Conservation (phyloP, 53 echinoderm and acorn worm species). For the Paracentrotus lividus region DNA sequence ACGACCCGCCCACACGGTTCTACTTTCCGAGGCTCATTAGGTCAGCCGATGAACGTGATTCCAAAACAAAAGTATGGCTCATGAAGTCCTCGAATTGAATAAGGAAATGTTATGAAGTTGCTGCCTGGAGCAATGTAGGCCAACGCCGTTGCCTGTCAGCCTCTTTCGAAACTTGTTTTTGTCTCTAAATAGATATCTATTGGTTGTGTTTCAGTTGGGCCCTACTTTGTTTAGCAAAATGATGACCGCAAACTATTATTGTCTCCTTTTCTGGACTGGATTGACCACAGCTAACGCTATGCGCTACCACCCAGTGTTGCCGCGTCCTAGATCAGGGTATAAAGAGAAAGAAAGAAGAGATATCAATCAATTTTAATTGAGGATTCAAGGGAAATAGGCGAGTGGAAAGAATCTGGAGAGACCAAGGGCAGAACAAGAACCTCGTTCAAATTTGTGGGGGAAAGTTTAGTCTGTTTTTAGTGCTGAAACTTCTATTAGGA, state of each 20-base stretch:
- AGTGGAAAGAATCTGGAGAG: neutral
- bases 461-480: too few species aligned
- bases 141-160: slow-evolving; percentile 13
- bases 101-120: slow-evolving; percentile 32
- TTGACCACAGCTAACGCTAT: neutral
- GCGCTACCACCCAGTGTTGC: neutral
- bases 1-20: slow-evolving; percentile 3
- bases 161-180: neutral
- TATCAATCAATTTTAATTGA: slow-evolving; percentile 31
- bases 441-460: too few species aligned
- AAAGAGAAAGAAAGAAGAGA: neutral
- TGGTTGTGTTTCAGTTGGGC: slow-evolving; percentile 1
- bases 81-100: slow-evolving; percentile 3
- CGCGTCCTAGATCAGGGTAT: neutral
- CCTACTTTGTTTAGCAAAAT: neutral
- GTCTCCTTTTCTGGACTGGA: neutral
- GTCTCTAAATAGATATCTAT: neutral
- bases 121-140: neutral
- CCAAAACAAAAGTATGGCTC: neutral
- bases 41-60: neutral
- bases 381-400: neutral
- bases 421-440: neutral
- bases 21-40: slow-evolving; percentile 19
- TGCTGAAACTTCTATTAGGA: too few species aligned
- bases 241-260: slow-evolving; percentile 38